These are phyloP conservation scores for Plebejus argus DNA, from an alignment of 2,888 invertebrate species.

Conservation along the genomic window DNA sequence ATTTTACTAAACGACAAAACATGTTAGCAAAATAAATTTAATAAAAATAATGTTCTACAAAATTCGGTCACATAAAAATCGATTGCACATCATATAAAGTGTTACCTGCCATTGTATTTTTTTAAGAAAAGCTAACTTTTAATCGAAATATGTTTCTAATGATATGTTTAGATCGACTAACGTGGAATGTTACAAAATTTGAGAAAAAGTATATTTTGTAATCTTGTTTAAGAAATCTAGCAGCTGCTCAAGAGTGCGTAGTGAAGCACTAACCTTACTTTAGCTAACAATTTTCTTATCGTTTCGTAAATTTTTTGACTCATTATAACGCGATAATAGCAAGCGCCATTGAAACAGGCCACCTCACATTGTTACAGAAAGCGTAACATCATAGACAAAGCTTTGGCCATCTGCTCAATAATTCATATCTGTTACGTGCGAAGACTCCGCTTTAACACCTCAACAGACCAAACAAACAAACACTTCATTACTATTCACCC, in stretches of 20 bases:
- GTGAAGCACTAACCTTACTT: too few relatives aligned
- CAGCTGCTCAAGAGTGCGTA: too few relatives aligned
- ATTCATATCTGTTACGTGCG: constrained; percentile 70
- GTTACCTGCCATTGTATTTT: too few relatives aligned
- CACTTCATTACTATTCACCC: constrained; percentile 52
- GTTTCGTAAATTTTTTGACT: neutral
- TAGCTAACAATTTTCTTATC: too few relatives aligned
- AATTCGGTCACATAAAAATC: too few relatives aligned
- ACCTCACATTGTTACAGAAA: constrained; percentile 24
- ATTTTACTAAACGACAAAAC: neutral
- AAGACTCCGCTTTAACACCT: constrained; percentile 70
- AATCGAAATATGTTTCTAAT: too few relatives aligned
- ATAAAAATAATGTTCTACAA: neutral
- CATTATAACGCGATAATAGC: neutral
- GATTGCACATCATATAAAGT: too few relatives aligned
- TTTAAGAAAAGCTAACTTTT: too few relatives aligned
- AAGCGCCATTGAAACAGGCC: neutral
- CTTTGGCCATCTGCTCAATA: constrained; percentile 60
- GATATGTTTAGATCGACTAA: too few relatives aligned
- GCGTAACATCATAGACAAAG: constrained; percentile 41
- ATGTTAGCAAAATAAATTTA: neutral
- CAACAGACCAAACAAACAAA: constrained; percentile 61
- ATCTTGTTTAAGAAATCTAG: too few relatives aligned
- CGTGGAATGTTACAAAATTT: too few relatives aligned
- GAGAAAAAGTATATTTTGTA: too few relatives aligned